Base-by-base conservation (phyloP, 1,140 invertebrate genomes). In the Grapholita molesta region DNA sequence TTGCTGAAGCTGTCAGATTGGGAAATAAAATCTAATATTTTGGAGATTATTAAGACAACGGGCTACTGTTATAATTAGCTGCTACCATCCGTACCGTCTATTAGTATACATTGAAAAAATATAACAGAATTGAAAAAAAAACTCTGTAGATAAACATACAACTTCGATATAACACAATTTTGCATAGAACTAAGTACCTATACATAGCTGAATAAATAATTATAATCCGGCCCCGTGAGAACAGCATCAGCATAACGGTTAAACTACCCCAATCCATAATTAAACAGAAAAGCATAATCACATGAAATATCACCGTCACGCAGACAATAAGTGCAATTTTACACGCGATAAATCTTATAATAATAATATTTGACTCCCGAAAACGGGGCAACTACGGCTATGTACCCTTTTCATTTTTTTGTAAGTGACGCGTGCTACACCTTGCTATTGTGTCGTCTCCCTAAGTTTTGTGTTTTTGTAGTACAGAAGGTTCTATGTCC, bases 311-410 rank as follows among this genome's bases (percentile, higher is more conserved):
- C 55, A n/a, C 55, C 55, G 61, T 65, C 61, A 35, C 38, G n/a
- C 24, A 33, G 15, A 66, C 65, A 66, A 66, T 42, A 25, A 66
- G 3, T 66, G 25, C 38, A 66, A 66, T 66, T 66, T 66, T 66
- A 33, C 35, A 48, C 21, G 38, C 65, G 65, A 66, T 66, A 66
- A 66, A 66, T 66, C 38, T 48, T 42, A 4, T 48, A 66, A 66
- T 66, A 66, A 66, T 48, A 66, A 66, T 66, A 66, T 66, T 66
- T 66, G 38, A 66, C 65, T 65, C 38, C 18, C 35, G 23, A 48
- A 48, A 15, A 3, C n/a, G n/a, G 23, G 32, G 21, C 32, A 28
- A 7, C 5, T n/a, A 15, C 5, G 18, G 3, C 30, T n/a, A 48
- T 38, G 18, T 33, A 32, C 30, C 55, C 28, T 30, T 48, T 48